phyloP scores from a whole-genome alignment of 2,113 vertebrate genomes.

The Coreoperca whiteheadi region DNA sequence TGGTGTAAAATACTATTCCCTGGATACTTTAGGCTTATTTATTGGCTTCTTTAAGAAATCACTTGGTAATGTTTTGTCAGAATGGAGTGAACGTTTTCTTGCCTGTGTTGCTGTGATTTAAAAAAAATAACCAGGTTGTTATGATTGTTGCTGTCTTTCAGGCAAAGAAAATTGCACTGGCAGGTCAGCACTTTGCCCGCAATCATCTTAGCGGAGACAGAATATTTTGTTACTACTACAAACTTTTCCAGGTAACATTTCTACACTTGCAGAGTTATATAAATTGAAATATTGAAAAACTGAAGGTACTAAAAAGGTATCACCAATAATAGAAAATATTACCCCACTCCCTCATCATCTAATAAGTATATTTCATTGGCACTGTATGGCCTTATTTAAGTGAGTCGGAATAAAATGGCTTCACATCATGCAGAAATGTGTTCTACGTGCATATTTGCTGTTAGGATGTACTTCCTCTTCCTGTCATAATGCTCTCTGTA shows the following conservation, averaged over 20 bases:
- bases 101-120: neutral
- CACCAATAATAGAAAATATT: neutral
- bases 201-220: constrained; percentile 92
- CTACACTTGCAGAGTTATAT: neutral
- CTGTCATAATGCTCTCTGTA: neutral
- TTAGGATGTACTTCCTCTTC: neutral
- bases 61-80: neutral
- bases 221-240: constrained; percentile 97
- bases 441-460: neutral
- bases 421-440: neutral
- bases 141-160: constrained; percentile 61
- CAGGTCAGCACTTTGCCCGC: constrained; percentile 94
- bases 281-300: neutral
- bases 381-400: neutral
- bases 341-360: neutral
- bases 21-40: neutral
- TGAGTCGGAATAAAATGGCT: neutral
- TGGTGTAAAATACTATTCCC: neutral
- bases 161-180: constrained; percentile 91
- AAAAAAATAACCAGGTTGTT: neutral
- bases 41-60: neutral
- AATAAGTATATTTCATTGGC: neutral
- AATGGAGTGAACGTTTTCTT: neutral
- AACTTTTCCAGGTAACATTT: constrained; percentile 91
- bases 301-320: neutral